Evolutionary conservation across 2,888 invertebrate species (phyloP).

Genomic region (Drosophila nr. medialis): DNA sequence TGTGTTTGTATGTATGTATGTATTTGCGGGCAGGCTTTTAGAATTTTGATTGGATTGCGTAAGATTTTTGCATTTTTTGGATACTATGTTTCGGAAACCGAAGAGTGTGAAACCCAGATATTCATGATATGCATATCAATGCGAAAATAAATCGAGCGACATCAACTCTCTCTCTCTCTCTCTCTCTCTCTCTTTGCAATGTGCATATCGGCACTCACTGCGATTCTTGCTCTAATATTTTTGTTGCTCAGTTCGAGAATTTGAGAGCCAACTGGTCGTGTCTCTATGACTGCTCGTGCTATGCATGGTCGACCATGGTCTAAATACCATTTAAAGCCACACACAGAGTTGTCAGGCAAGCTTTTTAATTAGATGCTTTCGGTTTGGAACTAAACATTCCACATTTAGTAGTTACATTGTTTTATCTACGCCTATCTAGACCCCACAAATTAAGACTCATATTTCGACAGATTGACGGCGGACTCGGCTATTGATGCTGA

Average conservation of each 20-base stretch:
- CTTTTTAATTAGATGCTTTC: not conserved
- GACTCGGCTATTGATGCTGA: not conserved
- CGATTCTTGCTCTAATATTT: not conserved
- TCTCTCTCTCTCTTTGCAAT: not conserved
- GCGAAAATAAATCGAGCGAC: not conserved
- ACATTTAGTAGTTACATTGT: not conserved
- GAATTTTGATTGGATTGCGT: constrained; percentile 22
- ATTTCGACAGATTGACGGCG: no score
- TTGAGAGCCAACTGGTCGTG: not conserved
- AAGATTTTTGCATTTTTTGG: not conserved
- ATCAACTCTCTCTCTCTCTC: not conserved
- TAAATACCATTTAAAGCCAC: not conserved
- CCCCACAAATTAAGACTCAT: no score
- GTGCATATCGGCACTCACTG: not conserved
- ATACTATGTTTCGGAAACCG: not conserved
- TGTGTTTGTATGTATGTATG: constrained; percentile 5
- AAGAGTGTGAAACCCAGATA: not conserved
- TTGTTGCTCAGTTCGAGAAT: not conserved
- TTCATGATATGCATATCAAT: not conserved
- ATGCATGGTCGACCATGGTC: not conserved
- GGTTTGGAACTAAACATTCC: not conserved
- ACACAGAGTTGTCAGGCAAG: not conserved
- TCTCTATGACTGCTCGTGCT: not conserved
- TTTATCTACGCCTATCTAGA: no score
- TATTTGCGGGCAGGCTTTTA: not conserved